Conservation (phyloP, 1,140 invertebrate species). For the Stegodyphus dumicola region DNA sequence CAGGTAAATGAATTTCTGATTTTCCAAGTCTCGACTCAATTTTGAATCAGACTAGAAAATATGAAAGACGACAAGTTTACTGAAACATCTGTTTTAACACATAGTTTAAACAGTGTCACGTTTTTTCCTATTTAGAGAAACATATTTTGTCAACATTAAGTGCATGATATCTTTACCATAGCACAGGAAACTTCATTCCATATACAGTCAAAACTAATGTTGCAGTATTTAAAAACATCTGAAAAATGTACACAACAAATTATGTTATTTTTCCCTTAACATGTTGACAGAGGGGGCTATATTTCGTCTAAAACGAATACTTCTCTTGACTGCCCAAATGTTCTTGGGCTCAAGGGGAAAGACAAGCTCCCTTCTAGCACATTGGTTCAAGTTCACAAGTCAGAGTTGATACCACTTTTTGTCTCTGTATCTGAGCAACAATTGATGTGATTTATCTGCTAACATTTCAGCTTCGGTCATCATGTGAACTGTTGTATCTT, state of each 20-base stretch:
- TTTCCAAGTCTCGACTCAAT: slow-evolving; percentile 22
- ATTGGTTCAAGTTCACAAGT: slow-evolving; percentile 66
- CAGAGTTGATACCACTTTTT: slow-evolving; percentile 99
- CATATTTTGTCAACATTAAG: slow-evolving; percentile 56
- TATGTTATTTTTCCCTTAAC: slow-evolving; percentile 26
- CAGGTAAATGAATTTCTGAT: slow-evolving; percentile 45
- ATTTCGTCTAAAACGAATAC: slow-evolving; percentile 48
- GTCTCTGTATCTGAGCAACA: slow-evolving; percentile 98
- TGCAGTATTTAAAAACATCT: slow-evolving; percentile 40
- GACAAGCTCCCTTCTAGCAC: slow-evolving; percentile 45
- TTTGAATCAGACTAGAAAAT: slow-evolving; percentile 57
- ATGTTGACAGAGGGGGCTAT: slow-evolving; percentile 46
- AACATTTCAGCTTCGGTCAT: slow-evolving; percentile 90
- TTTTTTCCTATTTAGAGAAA: slow-evolving; percentile 42
- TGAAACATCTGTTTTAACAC: slow-evolving; percentile 50
- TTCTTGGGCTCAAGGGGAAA: slow-evolving; percentile 48
- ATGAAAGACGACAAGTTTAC: slow-evolving; percentile 59
- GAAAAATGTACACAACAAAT: slow-evolving; percentile 53
- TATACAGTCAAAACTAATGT: slow-evolving; percentile 33
- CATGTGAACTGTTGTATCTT: slow-evolving; percentile 93
- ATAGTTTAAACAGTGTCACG: slow-evolving; percentile 46
- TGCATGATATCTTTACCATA: slow-evolving; percentile 37
- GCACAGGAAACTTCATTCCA: neutral
- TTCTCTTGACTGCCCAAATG: slow-evolving; percentile 9
- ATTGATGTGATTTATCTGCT: slow-evolving; percentile 84